Conservation (phyloP, 2,797 vertebrate genomes). For the Setipinna tenuifilis region DNA sequence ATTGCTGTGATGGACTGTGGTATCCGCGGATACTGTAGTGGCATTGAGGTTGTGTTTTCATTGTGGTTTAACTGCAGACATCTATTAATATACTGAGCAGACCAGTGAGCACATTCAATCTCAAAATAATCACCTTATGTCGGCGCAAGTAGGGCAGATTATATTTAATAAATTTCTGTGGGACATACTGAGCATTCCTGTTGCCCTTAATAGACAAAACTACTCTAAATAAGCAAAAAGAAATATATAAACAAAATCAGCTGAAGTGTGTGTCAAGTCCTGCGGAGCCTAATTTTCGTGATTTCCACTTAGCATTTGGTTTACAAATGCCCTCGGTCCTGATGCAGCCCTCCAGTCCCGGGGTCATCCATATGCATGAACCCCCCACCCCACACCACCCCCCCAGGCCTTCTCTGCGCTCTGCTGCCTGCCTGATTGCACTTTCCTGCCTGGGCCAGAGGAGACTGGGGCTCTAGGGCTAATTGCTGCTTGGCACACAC, state of each 20-base stretch:
- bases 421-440: not conserved
- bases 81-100: too few relatives aligned
- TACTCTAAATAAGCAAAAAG: not conserved
- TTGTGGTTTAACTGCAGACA: too few relatives aligned
- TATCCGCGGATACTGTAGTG: too few relatives aligned
- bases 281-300: not conserved
- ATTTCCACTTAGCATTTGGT: not conserved
- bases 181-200: not conserved
- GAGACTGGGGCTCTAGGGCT: constrained; percentile 15
- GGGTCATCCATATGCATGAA: constrained; percentile 17
- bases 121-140: too few relatives aligned
- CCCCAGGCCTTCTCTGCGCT: not conserved
- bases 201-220: not conserved
- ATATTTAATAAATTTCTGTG: not conserved
- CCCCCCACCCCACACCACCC: not conserved
- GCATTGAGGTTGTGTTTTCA: too few relatives aligned
- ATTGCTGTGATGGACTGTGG: too few relatives aligned
- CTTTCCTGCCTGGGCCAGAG: not conserved
- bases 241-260: not conserved
- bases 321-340: not conserved
- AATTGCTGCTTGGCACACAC: constrained; percentile 14
- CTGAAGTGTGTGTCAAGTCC: not conserved
- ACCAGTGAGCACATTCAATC: too few relatives aligned
- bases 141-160: not conserved
- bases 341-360: not conserved